Base-by-base conservation (phyloP, 2,113 vertebrate genomes). In the Pao palembangensis region DNA sequence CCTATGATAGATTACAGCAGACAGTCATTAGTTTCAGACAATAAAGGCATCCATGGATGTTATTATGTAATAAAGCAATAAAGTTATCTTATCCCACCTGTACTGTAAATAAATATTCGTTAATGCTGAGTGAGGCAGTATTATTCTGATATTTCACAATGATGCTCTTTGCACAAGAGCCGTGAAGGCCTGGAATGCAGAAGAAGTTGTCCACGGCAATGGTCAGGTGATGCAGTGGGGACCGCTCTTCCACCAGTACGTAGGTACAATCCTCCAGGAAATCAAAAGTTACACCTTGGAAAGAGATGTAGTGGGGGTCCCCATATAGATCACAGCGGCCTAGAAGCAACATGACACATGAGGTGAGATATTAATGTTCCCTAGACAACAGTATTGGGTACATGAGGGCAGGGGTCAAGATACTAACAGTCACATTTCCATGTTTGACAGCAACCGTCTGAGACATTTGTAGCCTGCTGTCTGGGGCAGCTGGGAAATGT, bases 241-340 rank as follows among this genome's bases (percentile, higher is more conserved):
- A 56, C 50, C 5, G 75, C 66, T 92, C 91, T 64, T 91, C 79
- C 10, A 92, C 78, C 58, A 92, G 71, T 42, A 76, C 61, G 61
- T 91, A 91, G 34, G 83, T 88, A 65, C 91, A 92, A 3, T 84
- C 51, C 0, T 87, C 71, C 54, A 85, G 31, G 63, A 89, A 91
- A 64, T 78, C 61, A 71, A 85, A 92, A 1, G 5, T 0, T 0
- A 73, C 42, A 6, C 87, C 88, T 50, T 80, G 46, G 61, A 92
- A 92, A n/a, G 91, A 73, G 19, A 71, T 79, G 74, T 90, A 92
- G 56, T 92, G 91, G 6, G 91, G 90, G 49, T 92, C 91, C 25
- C 91, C 91, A 42, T 78, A 91, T 1, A 92, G 17, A 4, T 89
- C 75, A 38, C 91, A 92, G 8, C 52, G 73, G 76, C 91, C 91